These are phyloP conservation scores for Automeris io DNA, from an alignment of 2,888 invertebrate species.

Conservation along the genomic window DNA sequence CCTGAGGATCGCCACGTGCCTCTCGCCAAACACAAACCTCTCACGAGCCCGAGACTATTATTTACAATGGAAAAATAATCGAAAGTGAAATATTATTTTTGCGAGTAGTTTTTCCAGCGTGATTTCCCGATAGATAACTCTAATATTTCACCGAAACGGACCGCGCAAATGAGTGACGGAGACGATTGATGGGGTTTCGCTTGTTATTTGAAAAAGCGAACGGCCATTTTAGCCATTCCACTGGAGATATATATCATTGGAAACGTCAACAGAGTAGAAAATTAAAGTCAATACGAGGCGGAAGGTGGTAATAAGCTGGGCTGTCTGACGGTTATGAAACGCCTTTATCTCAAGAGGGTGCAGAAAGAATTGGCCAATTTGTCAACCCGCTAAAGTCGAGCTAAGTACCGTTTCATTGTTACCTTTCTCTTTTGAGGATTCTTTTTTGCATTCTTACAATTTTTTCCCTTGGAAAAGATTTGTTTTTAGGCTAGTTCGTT, in stretches of 20 bases:
- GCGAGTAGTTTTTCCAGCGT: conserved; percentile 64
- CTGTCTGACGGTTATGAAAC: conserved; percentile 50
- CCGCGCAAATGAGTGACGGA: conserved; percentile 68
- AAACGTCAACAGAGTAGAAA: conserved; percentile 73
- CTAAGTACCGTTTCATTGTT: conserved; percentile 63
- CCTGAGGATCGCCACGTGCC: conserved; percentile 45
- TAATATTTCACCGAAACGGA: conserved; percentile 64
- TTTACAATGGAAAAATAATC: conserved; percentile 74
- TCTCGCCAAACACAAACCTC: conserved; percentile 41
- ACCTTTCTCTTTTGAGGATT: conserved; percentile 38
- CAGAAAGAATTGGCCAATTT: conserved; percentile 64
- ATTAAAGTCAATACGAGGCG: conserved; percentile 71
- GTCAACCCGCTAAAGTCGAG: conserved; percentile 50
- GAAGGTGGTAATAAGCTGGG: conserved; percentile 51
- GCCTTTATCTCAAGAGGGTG: conserved; percentile 46
- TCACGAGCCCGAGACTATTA: conserved; percentile 50
- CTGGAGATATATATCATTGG: conserved; percentile 67
- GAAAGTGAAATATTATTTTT: conserved; percentile 63
- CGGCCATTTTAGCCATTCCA: conserved; percentile 62
- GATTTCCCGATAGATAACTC: conserved; percentile 65
- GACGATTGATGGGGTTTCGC: conserved; percentile 63
- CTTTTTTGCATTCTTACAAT: conserved; percentile 6
- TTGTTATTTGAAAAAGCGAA: conserved; percentile 76
- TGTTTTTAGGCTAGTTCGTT: background rate
- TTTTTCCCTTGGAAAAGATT: background rate